Evolutionary conservation across 1,140 invertebrate genomes (phyloP), one percentile per base, ranked within the genome.

Genomic region (Hormaphis cornu): DNA sequence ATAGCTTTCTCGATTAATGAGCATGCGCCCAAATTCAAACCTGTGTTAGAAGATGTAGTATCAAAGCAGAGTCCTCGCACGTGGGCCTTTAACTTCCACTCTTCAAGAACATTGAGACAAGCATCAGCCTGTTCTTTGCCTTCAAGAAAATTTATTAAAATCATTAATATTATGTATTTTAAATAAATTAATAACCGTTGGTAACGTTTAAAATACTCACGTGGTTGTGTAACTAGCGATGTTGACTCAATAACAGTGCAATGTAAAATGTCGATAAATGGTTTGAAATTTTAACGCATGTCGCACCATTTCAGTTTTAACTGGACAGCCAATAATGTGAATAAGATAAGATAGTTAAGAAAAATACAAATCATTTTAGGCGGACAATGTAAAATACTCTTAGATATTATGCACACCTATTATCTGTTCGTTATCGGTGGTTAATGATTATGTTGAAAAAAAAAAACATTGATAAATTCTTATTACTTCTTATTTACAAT

Each of bases 31-130:
- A 71, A 75, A 30, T 59, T 46, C 59, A 42, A 46, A 10, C 75
- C 77, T 10, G 75, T 73, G 71, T 78, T 78, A 24, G 74, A 72
- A 54, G 73, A 71, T 52, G 75, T 77, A 3, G 76, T 78, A 53
- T 77, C 75, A 71, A 75, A 77, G 70, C 75, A 77, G 48, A 78
- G n/a, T 12, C 30, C 69, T 22, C n/a, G 8, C 6, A 61, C 22
- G 14, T 50, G 42, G 20, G 46, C 42, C 8, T 44, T 35, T 20
- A 71, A 37, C 14, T 35, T 20, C 70, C 56, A 71, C n/a, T 61
- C 70, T 2, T 28, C 18, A 7, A 70, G 52, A 14, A 22, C 20
- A 16, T 33, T 28, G 4, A 35, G 30, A 42, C 53, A 26, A 30
- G 50, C 69, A 22, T 54, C 28, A 14, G 69, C 20, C 22, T 54